Percentiles rank a stretch among this genome's conserved stretches.
Evolutionary conservation across 2,888 invertebrate species (phyloP).

Genomic region (Slavum lentiscoides): DNA sequence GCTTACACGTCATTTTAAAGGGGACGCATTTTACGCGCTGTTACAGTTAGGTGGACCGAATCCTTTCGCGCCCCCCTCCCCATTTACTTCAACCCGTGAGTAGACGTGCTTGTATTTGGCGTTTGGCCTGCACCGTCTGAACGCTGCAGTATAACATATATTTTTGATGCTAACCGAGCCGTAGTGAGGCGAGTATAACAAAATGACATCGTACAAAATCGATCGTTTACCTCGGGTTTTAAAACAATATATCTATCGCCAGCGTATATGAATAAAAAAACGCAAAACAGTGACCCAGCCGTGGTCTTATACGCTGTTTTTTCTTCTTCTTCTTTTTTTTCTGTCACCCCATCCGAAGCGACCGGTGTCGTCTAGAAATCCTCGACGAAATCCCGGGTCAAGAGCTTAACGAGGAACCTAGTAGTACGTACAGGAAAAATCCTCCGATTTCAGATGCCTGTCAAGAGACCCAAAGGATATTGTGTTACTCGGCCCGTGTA

Average conservation of each 20-base stretch:
- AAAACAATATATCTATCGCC: background rate
- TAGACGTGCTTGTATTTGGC: too few species aligned
- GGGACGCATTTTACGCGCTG: too few species aligned
- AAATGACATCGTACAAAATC: conserved; percentile 34
- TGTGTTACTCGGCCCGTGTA: conserved; percentile 49
- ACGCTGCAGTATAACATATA: too few species aligned
- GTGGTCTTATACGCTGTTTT: background rate
- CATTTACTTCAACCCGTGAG: too few species aligned
- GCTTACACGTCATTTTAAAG: too few species aligned
- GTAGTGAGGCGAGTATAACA: too few species aligned
- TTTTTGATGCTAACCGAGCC: too few species aligned
- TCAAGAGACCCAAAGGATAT: conserved; percentile 52
- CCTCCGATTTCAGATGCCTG: conserved; percentile 52
- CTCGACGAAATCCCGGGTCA: conserved; percentile 50
- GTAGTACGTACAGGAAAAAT: conserved; percentile 18
- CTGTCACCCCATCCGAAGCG: background rate
- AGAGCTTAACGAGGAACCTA: conserved; percentile 50
- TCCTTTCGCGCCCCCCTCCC: too few species aligned
- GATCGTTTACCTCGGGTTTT: conserved; percentile 46
- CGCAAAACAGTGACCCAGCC: conserved; percentile 38
- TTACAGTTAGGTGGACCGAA: too few species aligned
- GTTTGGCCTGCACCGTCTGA: too few species aligned
- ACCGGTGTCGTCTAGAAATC: conserved; percentile 12
- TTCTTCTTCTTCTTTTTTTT: background rate
- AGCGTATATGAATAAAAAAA: background rate